Percentiles rank a stretch among this genome's conserved stretches.
Evolutionary conservation across 2,797 vertebrate species (phyloP).

Genomic region (Phataginus tetradactyla): DNA sequence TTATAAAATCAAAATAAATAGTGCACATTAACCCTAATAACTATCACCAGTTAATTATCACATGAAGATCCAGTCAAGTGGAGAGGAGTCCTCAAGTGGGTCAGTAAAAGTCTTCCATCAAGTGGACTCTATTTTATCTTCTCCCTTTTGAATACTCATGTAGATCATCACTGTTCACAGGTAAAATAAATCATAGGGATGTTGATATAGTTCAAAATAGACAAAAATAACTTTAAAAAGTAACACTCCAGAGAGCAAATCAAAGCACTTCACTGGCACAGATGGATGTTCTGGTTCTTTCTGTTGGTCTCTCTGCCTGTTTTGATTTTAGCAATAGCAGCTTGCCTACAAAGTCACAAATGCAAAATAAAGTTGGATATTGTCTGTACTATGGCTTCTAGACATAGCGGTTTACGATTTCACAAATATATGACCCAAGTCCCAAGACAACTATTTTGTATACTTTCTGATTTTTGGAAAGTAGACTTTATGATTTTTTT

Average conservation of each 20-base stretch:
- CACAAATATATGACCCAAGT: background rate
- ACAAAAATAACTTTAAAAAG: background rate
- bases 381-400: background rate
- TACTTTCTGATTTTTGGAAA: constrained; percentile 26
- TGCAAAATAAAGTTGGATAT: background rate
- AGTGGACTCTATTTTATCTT: background rate
- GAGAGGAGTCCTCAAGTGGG: background rate
- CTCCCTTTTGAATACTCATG: background rate
- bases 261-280: background rate
- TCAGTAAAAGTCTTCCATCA: background rate
- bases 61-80: background rate
- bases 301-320: background rate
- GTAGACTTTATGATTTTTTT: background rate
- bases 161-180: background rate
- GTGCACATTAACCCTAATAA: background rate
- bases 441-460: background rate
- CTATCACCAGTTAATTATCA: background rate
- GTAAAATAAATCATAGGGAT: background rate
- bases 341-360: background rate
- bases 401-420: background rate
- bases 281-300: background rate
- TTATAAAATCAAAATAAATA: background rate
- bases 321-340: constrained; percentile 34
- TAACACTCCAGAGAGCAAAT: background rate
- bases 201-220: background rate